phyloP scores from a whole-genome alignment of 2,113 vertebrate species.

The Plecotus auritus region DNA sequence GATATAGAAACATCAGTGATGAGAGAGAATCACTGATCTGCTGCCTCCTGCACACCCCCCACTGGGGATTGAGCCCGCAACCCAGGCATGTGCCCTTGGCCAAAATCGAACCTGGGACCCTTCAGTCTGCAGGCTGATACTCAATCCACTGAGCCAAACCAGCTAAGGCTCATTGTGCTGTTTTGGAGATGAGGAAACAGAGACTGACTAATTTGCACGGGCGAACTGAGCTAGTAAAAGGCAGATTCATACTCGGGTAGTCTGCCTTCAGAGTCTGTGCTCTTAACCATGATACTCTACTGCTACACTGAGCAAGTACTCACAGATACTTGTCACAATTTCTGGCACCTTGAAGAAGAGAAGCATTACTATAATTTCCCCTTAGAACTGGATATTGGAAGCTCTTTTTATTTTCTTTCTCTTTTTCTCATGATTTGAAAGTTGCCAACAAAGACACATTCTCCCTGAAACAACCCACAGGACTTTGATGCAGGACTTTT shows the following conservation, averaged over 20 bases:
- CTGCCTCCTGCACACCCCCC: no score
- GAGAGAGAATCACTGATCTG: no score
- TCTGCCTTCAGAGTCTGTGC: neutral
- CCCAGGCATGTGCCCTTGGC: no score
- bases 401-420: neutral
- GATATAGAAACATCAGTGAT: no score
- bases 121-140: no score
- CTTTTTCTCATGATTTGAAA: neutral
- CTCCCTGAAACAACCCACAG: neutral
- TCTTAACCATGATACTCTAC: neutral
- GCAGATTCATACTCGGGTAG: neutral
- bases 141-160: no score
- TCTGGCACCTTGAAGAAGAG: conserved; percentile 32
- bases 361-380: neutral
- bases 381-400: neutral
- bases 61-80: no score
- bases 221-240: neutral
- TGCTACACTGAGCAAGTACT: neutral
- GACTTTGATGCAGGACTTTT: neutral
- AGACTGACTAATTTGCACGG: neutral
- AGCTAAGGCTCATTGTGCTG: neutral
- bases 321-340: conserved; percentile 19
- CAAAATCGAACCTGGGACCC: no score
- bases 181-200: conserved; percentile 22
- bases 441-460: conserved; percentile 20